Evolutionary conservation across 2,797 vertebrate species (phyloP).

Genomic region (Galago senegalensis): DNA sequence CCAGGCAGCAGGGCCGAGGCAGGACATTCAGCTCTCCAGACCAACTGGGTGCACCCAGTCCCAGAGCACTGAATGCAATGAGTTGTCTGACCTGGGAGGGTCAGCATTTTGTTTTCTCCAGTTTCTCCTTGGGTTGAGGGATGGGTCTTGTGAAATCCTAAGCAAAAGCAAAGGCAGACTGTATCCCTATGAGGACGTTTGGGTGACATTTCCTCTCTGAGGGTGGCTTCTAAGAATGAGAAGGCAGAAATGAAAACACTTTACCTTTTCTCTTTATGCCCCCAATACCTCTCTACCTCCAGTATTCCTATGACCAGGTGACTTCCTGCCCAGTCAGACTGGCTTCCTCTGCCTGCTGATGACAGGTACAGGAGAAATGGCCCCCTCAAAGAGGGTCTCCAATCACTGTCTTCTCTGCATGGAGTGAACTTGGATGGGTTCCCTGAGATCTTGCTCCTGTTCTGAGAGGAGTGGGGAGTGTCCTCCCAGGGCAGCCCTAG

Average conservation of each 20-base stretch:
- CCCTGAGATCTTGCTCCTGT: background rate
- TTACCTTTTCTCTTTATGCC: constrained; percentile 9
- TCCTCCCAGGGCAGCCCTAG: background rate
- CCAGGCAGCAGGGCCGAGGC: background rate
- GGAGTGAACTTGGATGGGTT: background rate
- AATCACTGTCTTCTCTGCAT: background rate
- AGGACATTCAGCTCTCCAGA: constrained; percentile 2
- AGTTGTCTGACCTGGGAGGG: background rate
- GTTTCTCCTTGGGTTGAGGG: background rate
- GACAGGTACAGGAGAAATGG: background rate
- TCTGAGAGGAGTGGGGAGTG: background rate
- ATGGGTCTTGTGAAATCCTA: background rate
- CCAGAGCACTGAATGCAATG: background rate
- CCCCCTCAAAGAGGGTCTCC: background rate
- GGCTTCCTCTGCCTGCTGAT: background rate
- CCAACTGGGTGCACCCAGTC: background rate
- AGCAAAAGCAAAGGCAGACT: background rate
- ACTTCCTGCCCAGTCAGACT: background rate
- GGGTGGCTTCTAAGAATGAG: background rate
- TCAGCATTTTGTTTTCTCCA: background rate
- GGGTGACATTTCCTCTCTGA: background rate
- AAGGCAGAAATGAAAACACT: constrained; percentile 74
- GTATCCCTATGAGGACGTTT: background rate
- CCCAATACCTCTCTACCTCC: background rate
- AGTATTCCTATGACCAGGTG: background rate